Evolutionary conservation across 2,888 invertebrate genomes (phyloP), one percentile per base, ranked within the genome.

Genomic region (Apamea monoglypha): DNA sequence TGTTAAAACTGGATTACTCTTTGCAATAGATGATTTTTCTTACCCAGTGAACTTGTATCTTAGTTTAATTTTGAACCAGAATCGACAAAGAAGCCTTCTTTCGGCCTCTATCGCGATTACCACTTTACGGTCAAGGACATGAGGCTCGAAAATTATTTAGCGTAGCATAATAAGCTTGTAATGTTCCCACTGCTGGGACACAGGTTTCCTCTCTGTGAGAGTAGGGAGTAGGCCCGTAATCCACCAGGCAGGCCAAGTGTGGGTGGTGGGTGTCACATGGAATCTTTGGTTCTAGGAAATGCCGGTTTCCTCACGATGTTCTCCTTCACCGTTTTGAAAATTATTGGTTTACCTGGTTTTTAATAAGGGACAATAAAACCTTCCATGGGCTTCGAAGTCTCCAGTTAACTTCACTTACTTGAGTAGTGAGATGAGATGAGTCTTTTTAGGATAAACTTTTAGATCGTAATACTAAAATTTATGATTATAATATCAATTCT

Each of bases 1-100:
- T n/a, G 44, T 63, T 44, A 14, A 36, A 79, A 71, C 44, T 63
- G 32, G 32, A 80, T 40, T 72, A n/a, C 25, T 40, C 14, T 68
- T 79, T 61, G 29, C 12, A 61, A 75, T 63, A 25, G 16, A 36
- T 29, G 2, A 8, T 25, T 64, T 32, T 16, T 36, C 21, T 32
- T 64, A 16, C 4, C 7, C 7, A 25, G 25, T 25, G 36, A 16
- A 4, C 12, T 36, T 40, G n/a, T n/a, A 7, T 56, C 10, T 32
- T 32, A 68, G 18, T 18, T 36, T 32, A 29, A 16, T 50, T 71
- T 50, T n/a, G n/a, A 16, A n/a, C 18, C 1, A 25, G 21, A 71
- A 21, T 16, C 6, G 16, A 18, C 16, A 29, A 74, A n/a, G 16
- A 74, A 74, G 32, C 0, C 25, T 8, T 2, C 0, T 8, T 6